Evolutionary conservation across 2,888 invertebrate species (phyloP).

Genomic region (Tinea semifulvella): DNA sequence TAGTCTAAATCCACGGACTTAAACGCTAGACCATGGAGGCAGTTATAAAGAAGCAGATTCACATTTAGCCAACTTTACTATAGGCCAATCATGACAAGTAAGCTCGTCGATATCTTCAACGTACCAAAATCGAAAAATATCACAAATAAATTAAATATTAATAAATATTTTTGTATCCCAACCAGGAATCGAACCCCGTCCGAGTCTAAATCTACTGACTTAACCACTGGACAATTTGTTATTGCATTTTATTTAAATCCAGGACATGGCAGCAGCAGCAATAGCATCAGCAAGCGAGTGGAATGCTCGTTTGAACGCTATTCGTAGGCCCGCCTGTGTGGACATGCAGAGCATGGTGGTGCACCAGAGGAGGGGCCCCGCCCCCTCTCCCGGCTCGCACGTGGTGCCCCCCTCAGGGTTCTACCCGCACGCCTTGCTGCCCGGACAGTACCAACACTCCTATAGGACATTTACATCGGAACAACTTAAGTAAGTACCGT

Average conservation of each 20-base stretch:
- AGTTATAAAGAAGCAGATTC: too few relatives aligned
- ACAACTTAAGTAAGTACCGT: constrained; percentile 77
- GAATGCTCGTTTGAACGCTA: constrained; percentile 86
- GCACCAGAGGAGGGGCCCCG: constrained; percentile 63
- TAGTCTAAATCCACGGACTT: too few relatives aligned
- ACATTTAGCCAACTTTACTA: too few relatives aligned
- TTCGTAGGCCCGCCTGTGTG: constrained; percentile 80
- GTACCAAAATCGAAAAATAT: too few relatives aligned
- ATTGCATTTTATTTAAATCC: constrained; percentile 17
- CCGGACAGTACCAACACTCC: constrained; percentile 94
- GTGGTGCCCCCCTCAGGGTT: constrained; percentile 62
- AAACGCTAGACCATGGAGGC: too few relatives aligned
- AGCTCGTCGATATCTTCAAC: too few relatives aligned
- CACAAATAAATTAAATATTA: too few relatives aligned
- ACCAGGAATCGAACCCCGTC: too few relatives aligned
- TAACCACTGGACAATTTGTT: too few relatives aligned
- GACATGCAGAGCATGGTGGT: constrained; percentile 93
- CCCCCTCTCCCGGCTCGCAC: constrained; percentile 24
- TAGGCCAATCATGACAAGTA: too few relatives aligned
- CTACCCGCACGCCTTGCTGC: constrained; percentile 94
- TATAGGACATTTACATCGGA: constrained; percentile 82
- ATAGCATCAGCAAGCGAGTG: constrained; percentile 87
- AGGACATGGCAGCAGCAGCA: constrained; percentile 83
- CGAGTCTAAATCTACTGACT: too few relatives aligned
- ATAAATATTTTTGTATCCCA: too few relatives aligned